A percentile compares a stretch with the other conserved stretches of the same genome.
Conservation (phyloP, 2,113 vertebrate species). For the Paraplagusia blochii region DNA sequence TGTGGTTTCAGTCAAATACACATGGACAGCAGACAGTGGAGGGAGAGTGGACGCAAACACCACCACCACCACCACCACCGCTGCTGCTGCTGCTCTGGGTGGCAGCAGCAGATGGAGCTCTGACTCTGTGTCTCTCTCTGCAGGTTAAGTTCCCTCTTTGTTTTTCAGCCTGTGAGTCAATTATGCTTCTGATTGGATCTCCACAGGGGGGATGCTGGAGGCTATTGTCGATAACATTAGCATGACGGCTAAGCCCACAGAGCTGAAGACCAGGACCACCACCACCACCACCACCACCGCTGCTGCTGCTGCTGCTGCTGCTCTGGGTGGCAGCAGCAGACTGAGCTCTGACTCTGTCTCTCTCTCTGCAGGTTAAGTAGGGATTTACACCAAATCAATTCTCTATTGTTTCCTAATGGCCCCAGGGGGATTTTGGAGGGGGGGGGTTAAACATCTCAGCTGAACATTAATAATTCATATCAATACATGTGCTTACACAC, state of each 20-base stretch:
- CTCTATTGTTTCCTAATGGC: constrained; percentile 68
- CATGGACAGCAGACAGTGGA: no score
- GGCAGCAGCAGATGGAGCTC: constrained; percentile 22
- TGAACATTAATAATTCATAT: constrained; percentile 54
- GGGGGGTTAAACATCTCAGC: constrained; percentile 59
- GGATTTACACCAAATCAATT: constrained; percentile 71
- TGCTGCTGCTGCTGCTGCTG: no score
- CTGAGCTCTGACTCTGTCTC: constrained; percentile 35
- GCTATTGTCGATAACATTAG: constrained; percentile 75
- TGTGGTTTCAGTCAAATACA: no score
- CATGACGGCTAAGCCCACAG: constrained; percentile 76
- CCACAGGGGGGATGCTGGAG: constrained; percentile 86
- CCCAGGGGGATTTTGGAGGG: no score
- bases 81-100: no score
- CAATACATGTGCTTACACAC: constrained; percentile 9
- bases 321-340: neutral
- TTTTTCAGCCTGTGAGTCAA: constrained; percentile 45
- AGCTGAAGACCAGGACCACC: constrained; percentile 72
- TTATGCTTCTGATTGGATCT: constrained; percentile 82
- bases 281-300: no score
- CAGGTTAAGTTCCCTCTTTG: constrained; percentile 57
- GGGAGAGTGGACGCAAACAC: no score
- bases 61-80: no score
- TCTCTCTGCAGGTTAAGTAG: constrained; percentile 58
- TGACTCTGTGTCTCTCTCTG: constrained; percentile 33